A percentile compares a stretch with the other conserved stretches of the same genome.
Conservation (phyloP, 2,113 vertebrate species). For the Erythrolamprus reginae region DNA sequence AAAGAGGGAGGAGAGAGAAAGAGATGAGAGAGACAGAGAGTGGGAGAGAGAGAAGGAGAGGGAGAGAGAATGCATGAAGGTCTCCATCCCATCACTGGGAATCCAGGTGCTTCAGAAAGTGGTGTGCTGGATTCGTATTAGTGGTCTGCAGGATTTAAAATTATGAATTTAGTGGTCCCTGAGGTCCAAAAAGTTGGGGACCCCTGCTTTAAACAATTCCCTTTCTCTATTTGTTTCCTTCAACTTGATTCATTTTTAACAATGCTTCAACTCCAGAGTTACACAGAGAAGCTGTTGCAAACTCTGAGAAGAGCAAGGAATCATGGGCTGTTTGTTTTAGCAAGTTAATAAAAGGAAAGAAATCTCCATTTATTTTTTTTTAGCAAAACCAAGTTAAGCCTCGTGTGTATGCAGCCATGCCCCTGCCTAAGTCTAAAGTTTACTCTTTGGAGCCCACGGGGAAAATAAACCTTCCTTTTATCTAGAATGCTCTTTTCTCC, state of each 20-base stretch:
- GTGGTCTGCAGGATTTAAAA: too few species aligned
- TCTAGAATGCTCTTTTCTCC: neutral
- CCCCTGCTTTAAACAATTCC: neutral
- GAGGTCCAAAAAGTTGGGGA: too few species aligned
- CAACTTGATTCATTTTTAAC: neutral
- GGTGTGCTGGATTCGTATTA: too few species aligned
- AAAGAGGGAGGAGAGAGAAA: too few species aligned
- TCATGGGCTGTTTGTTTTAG: rapidly evolving
- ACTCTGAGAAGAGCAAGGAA: neutral
- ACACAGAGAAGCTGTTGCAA: neutral
- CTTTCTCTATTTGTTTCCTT: neutral
- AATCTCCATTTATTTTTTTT: neutral
- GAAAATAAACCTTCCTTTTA: neutral
- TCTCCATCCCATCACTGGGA: too few species aligned
- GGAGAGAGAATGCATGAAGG: too few species aligned
- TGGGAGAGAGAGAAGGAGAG: too few species aligned
- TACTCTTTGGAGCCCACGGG: neutral
- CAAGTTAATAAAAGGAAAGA: neutral
- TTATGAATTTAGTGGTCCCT: too few species aligned
- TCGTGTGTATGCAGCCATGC: neutral
- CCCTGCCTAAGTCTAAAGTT: neutral
- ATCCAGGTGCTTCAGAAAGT: too few species aligned
- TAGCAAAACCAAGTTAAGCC: neutral
- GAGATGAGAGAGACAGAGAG: too few species aligned
- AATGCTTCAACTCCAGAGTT: neutral